Base-by-base conservation (phyloP, 2,113 vertebrate species). In the Tragelaphus scriptus region DNA sequence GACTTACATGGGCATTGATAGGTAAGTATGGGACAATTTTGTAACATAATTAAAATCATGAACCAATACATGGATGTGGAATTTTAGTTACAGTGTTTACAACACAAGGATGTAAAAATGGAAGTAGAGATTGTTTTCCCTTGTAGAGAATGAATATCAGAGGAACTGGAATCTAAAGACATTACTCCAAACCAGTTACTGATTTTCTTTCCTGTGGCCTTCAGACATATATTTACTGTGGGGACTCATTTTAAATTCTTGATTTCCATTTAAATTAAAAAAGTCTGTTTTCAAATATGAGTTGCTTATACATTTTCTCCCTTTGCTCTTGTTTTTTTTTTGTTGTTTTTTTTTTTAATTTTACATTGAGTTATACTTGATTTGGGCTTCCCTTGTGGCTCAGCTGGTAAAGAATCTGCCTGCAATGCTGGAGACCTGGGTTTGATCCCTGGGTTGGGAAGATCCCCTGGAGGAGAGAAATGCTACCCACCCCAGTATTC, bases 351-450 rank as follows among this genome's bases (percentile, higher is more conserved):
- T 75, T 71, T 75, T 36, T 21, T 1, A 36, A 23, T 36, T 71
- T 71, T 6, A 40, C n/a, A 6, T 71, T 40, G 68, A 2, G n/a
- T 71, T 71, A 71, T 71, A 40, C n/a, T 71, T 71, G 17, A 40
- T 71, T 71, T 40, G 32, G 65, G 65, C 65, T 19, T 36, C 17
- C 16, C 17, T 36, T 10, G 8, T 36, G 65, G 65, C 65, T 36
- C 65, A 71, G 65, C n/a, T 21, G n/a, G n/a, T 36, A 21, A 36
- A 71, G 4, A 71, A 71, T 36, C 65, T 36, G n/a, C 17, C 9
- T 71, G n/a, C 9, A 71, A 21, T 36, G n/a, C 0, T 0, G 0
- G 2, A 21, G n/a, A 71, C n/a, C n/a, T 71, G 65, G n/a, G n/a
- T 71, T 71, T 36, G 32, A 68, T 19, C 16, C 17, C 65, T 71